phyloP scores from a whole-genome alignment of 2,888 invertebrate genomes.

The Ormyrus pomaceus region DNA sequence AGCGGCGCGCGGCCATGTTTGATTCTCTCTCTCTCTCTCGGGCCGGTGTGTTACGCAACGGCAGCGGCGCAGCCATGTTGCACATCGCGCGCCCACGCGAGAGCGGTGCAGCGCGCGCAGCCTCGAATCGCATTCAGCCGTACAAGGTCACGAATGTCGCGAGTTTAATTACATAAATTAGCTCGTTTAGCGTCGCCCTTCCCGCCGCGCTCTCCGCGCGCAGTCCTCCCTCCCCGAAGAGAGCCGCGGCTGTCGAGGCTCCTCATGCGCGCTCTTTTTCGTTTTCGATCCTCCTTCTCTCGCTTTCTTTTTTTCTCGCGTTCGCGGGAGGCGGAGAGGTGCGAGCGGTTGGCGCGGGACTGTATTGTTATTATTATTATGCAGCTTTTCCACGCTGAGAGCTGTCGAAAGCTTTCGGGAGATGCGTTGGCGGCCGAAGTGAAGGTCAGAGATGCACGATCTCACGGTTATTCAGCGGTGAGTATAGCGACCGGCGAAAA shows the following conservation, averaged over 20 bases:
- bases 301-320: not conserved
- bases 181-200: conserved; percentile 57
- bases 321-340: no score
- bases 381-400: not conserved
- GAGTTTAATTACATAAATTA: conserved; percentile 73
- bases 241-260: not conserved
- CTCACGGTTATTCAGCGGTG: no score
- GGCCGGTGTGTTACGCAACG: conserved; percentile 30
- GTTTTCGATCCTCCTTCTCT: not conserved
- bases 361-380: no score
- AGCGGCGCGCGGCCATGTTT: conserved; percentile 62
- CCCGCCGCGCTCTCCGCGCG: not conserved
- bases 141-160: conserved; percentile 70
- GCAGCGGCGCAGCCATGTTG: conserved; percentile 27
- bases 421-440: conserved; percentile 19
- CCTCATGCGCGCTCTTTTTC: not conserved
- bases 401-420: not conserved
- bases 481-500: no score
- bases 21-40: conserved; percentile 22
- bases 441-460: conserved; percentile 35
- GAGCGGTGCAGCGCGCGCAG: conserved; percentile 27
- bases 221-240: no score
- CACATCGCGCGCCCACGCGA: conserved; percentile 59
- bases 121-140: conserved; percentile 63
- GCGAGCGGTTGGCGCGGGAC: no score